A percentile compares a stretch with the other conserved stretches of the same genome.
These are phyloP conservation scores for Phasianus colchicus DNA, from an alignment of 2,113 vertebrate species.

Conservation along the genomic window DNA sequence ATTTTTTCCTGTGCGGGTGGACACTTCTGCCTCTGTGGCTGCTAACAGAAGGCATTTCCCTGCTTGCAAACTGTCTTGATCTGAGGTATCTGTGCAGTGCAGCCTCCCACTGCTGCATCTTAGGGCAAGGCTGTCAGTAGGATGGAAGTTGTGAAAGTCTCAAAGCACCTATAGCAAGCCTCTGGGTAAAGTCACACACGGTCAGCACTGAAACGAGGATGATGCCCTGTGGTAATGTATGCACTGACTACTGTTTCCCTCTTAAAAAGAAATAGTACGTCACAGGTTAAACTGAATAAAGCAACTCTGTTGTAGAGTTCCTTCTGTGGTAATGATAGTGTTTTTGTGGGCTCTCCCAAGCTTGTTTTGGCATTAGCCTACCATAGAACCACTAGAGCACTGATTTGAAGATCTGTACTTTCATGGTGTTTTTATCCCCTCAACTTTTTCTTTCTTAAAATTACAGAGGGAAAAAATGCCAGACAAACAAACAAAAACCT, in stretches of 20 bases:
- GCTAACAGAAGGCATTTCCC: not conserved
- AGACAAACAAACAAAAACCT: not conserved
- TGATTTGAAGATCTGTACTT: not conserved
- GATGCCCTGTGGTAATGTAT: not conserved
- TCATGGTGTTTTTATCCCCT: not conserved
- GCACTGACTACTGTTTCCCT: not conserved
- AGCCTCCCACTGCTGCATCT: not conserved
- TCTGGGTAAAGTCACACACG: not conserved
- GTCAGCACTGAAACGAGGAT: not conserved
- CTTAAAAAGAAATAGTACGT: not conserved
- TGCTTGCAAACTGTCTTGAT: not conserved
- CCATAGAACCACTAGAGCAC: not conserved
- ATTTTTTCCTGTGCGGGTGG: not conserved
- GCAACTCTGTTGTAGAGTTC: not conserved
- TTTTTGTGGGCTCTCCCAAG: not conserved
- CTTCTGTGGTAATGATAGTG: not conserved
- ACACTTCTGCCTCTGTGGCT: not conserved
- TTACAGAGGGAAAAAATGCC: not conserved
- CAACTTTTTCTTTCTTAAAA: not conserved
- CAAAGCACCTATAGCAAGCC: rapidly evolving
- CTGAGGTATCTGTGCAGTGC: not conserved
- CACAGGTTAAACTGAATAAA: not conserved
- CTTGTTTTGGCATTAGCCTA: not conserved
- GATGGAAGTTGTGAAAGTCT: not conserved
- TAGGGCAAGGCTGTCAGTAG: not conserved